phyloP scores from a whole-genome alignment of 2,113 vertebrate species.

The Coptodon rendalli region DNA sequence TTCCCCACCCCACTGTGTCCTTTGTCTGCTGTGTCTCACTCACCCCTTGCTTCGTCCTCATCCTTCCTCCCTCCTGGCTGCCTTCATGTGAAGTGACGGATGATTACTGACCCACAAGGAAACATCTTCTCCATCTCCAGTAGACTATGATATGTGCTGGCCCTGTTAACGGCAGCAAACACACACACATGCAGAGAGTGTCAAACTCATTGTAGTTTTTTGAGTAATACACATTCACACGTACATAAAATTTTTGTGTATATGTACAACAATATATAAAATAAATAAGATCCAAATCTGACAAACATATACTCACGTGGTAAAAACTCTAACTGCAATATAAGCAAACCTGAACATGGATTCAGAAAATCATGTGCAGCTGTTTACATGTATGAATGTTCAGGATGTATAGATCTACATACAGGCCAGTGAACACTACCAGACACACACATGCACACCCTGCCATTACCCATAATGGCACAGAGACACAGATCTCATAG shows the following conservation, averaged over 20 bases:
- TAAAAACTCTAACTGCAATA: background rate
- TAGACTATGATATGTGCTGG: slow-evolving; percentile 33
- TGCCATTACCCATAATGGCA: background rate
- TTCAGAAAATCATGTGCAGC: background rate
- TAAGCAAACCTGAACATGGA: background rate
- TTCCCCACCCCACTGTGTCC: background rate
- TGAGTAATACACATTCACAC: background rate
- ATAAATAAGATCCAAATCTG: background rate
- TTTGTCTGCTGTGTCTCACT: background rate
- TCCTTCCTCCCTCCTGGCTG: slow-evolving; percentile 2
- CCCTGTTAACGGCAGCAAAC: background rate
- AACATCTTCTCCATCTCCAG: slow-evolving; percentile 38
- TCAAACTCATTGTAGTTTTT: background rate
- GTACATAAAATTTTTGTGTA: background rate
- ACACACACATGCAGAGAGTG: background rate
- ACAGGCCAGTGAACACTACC: background rate
- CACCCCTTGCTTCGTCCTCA: background rate
- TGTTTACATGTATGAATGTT: background rate
- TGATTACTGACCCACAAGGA: slow-evolving; percentile 36
- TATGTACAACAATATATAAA: background rate
- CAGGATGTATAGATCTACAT: background rate
- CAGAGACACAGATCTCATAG: slow-evolving; percentile 16
- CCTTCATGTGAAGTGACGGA: slow-evolving; percentile 48
- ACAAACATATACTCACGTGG: background rate
- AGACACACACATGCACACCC: background rate